phyloP scores from a whole-genome alignment of 2,113 vertebrate species.

The Pandion haliaetus region DNA sequence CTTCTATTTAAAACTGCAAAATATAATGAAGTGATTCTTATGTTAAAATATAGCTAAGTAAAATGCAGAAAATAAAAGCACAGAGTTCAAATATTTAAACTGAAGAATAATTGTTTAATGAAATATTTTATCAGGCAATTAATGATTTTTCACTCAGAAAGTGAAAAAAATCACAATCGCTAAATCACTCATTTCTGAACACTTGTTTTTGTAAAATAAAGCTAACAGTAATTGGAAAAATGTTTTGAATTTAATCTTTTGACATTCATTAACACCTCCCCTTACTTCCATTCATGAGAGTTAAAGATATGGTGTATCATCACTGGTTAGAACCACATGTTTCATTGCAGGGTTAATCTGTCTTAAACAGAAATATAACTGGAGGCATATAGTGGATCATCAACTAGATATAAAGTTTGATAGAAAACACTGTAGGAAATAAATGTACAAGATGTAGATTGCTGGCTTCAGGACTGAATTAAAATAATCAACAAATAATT shows the following conservation, averaged over 20 bases:
- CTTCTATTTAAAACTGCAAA: background rate
- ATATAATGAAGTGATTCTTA: background rate
- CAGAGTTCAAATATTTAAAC: background rate
- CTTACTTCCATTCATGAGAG: background rate
- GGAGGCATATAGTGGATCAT: background rate
- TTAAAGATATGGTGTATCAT: background rate
- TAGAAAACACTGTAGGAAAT: background rate
- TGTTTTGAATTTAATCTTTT: background rate
- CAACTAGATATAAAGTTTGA: background rate
- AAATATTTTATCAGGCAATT: background rate
- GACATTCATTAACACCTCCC: background rate
- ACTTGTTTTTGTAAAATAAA: background rate
- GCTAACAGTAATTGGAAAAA: background rate
- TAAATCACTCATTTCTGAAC: background rate
- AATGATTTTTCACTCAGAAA: background rate
- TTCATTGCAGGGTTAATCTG: background rate
- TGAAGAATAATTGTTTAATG: background rate
- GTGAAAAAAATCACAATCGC: background rate
- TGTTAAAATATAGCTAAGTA: background rate
- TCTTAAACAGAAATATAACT: background rate
- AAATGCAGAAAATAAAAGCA: background rate
- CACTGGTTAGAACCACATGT: background rate
- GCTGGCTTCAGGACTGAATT: background rate
- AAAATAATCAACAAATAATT: background rate
- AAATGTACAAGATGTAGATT: background rate